These are phyloP conservation scores for Dasysyrphus tricinctus DNA, from an alignment of 2,888 invertebrate species.

Conservation along the genomic window DNA sequence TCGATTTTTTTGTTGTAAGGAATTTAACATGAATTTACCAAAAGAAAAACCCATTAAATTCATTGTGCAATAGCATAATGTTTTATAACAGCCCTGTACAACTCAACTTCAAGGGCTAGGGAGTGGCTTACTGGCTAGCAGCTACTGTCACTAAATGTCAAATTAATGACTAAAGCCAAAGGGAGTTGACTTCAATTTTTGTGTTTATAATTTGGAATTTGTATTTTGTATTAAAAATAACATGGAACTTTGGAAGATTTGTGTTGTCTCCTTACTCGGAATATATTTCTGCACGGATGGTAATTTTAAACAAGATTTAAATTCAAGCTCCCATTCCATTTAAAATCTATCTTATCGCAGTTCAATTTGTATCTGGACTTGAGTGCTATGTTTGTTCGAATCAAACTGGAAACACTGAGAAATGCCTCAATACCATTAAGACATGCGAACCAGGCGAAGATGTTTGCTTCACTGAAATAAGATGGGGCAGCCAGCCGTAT, in stretches of 20 bases:
- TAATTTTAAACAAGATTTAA: conserved; percentile 65
- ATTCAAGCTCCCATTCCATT: neutral
- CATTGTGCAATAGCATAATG: too few relatives aligned
- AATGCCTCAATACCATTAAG: conserved; percentile 95
- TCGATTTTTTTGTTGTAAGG: too few relatives aligned
- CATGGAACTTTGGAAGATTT: conserved; percentile 78
- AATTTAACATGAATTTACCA: too few relatives aligned
- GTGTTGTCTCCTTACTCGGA: conserved; percentile 77
- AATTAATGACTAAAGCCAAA: conserved; percentile 35
- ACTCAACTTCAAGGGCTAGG: conserved; percentile 9
- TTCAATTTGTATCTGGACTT: conserved; percentile 84
- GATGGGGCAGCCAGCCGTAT: conserved; percentile 96
- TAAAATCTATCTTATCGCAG: conserved; percentile 64
- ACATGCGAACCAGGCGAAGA: conserved; percentile 93
- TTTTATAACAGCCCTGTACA: conserved; percentile 3
- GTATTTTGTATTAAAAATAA: conserved; percentile 15
- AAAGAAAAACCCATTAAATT: too few relatives aligned
- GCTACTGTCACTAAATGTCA: conserved; percentile 53
- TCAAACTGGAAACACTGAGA: conserved; percentile 95
- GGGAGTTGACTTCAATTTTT: conserved; percentile 43
- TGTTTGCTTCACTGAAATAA: conserved; percentile 89
- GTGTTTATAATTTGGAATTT: conserved; percentile 39
- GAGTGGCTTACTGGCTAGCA: conserved; percentile 68
- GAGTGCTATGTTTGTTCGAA: conserved; percentile 98
- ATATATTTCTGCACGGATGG: conserved; percentile 79